Base-by-base conservation (phyloP, 2,888 invertebrate species). In the Mesochorus sp. region DNA sequence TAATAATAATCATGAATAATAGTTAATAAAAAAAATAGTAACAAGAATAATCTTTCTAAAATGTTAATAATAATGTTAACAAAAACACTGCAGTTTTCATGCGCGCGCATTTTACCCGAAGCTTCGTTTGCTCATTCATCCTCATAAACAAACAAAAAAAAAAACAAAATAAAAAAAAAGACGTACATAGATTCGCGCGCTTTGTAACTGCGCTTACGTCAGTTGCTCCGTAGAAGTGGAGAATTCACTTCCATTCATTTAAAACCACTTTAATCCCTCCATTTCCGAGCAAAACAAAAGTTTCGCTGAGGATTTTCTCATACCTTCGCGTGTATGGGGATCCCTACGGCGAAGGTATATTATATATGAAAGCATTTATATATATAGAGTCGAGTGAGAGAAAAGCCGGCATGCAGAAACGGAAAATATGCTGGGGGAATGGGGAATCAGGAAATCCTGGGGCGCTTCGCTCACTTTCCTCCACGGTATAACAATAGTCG, bases 401-500 rank as follows among this genome's bases (percentile, higher is more conserved):
- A 66, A 21, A 37, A 26, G 68, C 21, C 34, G 31, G 21, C 68
- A 53, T 67, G 6, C 59, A 14, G 37, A 42, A 64, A 44, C 8
- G 39, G 21, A 44, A 19, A 21, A 55, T 55, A 47, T 10, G 37
- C 14, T 10, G 37, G 64, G 57, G 68, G 34, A 53, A 53, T n/a
- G n/a, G n/a, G 64, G 64, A 59, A 77, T 75, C 66, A 82, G 80
- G 80, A 82, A 79, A 82, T 79, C 80, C 77, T 72, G 79, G 72
- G 78, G 71, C 62, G 80, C 73, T 79, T 78, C 66, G 78, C 61
- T 81, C 77, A 80, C 80, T 82, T 82, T 82, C 80, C 79, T 79
- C 77, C 80, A 71, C 67, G 73, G 70, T 80, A 77, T 67, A 82
- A 82, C 82, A 82, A 82, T 82, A 79, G 80, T 79, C 74, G 61